Evolutionary conservation across 2,113 vertebrate genomes (phyloP).

Genomic region (Herpailurus yagouaroundi): DNA sequence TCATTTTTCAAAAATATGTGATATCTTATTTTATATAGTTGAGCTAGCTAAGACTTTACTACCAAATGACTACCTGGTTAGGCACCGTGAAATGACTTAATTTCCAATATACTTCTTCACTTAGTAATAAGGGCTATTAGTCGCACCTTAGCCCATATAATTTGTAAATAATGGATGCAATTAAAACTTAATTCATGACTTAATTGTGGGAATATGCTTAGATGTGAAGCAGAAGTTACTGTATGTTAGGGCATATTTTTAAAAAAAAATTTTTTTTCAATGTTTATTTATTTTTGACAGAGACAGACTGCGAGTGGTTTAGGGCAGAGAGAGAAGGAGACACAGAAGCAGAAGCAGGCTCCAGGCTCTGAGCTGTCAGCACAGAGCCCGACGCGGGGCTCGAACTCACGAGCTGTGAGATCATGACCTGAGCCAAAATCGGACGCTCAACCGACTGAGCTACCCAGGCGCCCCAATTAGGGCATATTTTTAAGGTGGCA

Average conservation of each 20-base stretch:
- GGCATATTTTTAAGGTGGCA: neutral
- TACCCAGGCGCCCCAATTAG: neutral
- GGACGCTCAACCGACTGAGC: too few species aligned
- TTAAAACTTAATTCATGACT: neutral
- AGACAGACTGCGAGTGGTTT: too few species aligned
- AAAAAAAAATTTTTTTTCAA: too few species aligned
- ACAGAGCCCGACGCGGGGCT: too few species aligned
- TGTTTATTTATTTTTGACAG: too few species aligned
- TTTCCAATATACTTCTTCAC: neutral
- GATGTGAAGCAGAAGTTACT: neutral
- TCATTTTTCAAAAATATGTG: slow-evolving; percentile 30
- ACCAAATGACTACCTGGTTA: neutral
- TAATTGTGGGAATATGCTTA: neutral
- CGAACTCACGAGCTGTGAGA: too few species aligned
- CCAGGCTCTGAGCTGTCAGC: too few species aligned
- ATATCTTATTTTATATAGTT: neutral
- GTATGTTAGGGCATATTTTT: neutral
- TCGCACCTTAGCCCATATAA: neutral
- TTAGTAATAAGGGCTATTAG: neutral
- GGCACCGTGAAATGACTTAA: neutral
- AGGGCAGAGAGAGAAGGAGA: too few species aligned
- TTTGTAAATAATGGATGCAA: neutral
- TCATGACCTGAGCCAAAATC: too few species aligned
- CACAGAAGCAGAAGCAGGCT: too few species aligned
- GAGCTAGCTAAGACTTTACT: neutral